These are phyloP conservation scores for Notamacropus eugenii DNA, from an alignment of 2,797 vertebrate species.

Conservation along the genomic window DNA sequence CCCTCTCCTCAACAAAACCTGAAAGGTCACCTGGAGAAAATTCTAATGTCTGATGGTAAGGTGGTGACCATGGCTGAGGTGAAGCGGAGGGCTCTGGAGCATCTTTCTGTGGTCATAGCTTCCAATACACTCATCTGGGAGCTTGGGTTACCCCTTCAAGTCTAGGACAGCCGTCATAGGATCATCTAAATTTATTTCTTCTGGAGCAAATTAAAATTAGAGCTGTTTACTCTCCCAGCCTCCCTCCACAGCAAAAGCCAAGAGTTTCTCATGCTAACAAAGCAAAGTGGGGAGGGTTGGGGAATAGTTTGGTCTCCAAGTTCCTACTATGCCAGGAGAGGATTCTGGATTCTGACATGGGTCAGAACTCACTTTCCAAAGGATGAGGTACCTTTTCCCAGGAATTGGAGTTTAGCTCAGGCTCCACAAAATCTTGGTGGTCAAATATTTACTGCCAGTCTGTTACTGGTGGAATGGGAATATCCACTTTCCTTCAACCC, in stretches of 20 bases:
- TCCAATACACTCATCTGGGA: constrained; percentile 1
- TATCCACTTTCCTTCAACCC: not conserved
- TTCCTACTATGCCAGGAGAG: not conserved
- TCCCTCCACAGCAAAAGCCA: not conserved
- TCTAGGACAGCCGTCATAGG: constrained; percentile 15
- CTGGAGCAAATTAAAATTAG: constrained; percentile 42
- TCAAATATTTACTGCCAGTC: not conserved
- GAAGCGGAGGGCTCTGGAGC: not conserved
- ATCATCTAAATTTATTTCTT: constrained; percentile 43
- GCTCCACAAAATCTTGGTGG: not conserved
- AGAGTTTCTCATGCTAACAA: not conserved
- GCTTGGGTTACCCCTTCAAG: not conserved
- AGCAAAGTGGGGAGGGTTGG: not conserved
- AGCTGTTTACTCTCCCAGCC: constrained; percentile 33
- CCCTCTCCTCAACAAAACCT: constrained; percentile 14
- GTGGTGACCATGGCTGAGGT: not conserved
- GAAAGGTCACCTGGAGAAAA: constrained; percentile 1
- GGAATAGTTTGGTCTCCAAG: not conserved
- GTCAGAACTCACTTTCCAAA: not conserved
- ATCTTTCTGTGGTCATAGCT: not conserved
- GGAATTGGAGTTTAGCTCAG: not conserved
- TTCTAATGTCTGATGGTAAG: not conserved
- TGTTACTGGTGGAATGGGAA: not conserved
- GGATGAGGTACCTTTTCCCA: not conserved
- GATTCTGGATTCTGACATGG: not conserved